Evolutionary conservation across 2,797 vertebrate species (phyloP).

Genomic region (Macropodus opercularis): DNA sequence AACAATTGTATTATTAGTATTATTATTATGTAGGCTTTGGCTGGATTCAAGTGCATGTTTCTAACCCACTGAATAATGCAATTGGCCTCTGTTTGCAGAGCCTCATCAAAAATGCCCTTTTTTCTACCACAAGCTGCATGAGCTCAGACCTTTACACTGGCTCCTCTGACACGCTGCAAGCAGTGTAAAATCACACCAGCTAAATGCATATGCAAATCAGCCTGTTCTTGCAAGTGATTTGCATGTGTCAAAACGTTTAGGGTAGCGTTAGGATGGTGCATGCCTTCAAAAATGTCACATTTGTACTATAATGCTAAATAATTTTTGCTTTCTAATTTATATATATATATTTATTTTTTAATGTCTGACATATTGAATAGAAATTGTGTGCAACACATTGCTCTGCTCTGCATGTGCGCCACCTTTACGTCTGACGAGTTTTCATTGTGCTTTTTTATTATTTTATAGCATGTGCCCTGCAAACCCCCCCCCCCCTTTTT

Average conservation of each 20-base stretch:
- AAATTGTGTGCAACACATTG: conserved; percentile 14
- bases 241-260: conserved; percentile 71
- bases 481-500: conserved; percentile 60
- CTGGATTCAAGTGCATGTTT: conserved; percentile 49
- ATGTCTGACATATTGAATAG: conserved; percentile 34
- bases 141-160: conserved; percentile 42
- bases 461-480: conserved; percentile 26
- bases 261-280: conserved; percentile 32
- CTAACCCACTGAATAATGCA: conserved; percentile 66
- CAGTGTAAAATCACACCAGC: conserved; percentile 46
- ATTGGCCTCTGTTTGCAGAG: conserved; percentile 57
- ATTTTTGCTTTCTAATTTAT: not conserved
- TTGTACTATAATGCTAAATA: not conserved
- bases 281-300: conserved; percentile 23
- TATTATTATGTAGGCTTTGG: conserved; percentile 11
- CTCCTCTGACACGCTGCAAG: conserved; percentile 39
- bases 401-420: conserved; percentile 43
- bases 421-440: conserved; percentile 33
- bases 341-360: conserved; percentile 2
- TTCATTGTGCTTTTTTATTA: conserved; percentile 14
- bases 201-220: conserved; percentile 71
- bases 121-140: conserved; percentile 51
- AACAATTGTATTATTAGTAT: too few relatives aligned
- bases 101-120: conserved; percentile 77
- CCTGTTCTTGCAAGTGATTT: conserved; percentile 59